Percentiles rank a stretch among this genome's conserved stretches.
These are phyloP conservation scores for Chrysopilus asiliformis DNA, from an alignment of 2,888 invertebrate genomes.

Conservation along the genomic window DNA sequence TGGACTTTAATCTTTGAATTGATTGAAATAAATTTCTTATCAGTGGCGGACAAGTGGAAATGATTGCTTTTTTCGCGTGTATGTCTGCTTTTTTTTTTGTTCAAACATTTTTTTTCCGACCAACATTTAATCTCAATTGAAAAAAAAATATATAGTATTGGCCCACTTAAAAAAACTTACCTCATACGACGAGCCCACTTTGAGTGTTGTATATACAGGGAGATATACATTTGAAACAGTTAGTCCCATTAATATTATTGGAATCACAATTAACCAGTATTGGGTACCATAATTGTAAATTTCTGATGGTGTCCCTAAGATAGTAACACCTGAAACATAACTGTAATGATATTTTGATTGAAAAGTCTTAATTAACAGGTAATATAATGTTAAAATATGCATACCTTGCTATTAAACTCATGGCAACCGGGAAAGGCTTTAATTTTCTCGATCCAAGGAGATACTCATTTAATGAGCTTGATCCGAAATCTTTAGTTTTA, in stretches of 20 bases:
- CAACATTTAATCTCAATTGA: too few species aligned
- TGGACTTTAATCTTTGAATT: too few species aligned
- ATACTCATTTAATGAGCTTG: slow-evolving; percentile 53
- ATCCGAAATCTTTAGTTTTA: slow-evolving; percentile 26
- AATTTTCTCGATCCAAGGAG: slow-evolving; percentile 62
- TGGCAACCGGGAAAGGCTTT: slow-evolving; percentile 68
- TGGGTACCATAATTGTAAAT: slow-evolving; percentile 77
- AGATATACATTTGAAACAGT: slow-evolving; percentile 57
- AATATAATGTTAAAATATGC: neutral
- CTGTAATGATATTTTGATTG: slow-evolving; percentile 43
- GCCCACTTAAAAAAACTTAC: slow-evolving; percentile 38
- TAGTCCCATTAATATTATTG: slow-evolving; percentile 53
- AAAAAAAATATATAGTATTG: too few species aligned
- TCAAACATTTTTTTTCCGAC: too few species aligned
- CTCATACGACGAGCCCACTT: slow-evolving; percentile 73
- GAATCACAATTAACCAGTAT: slow-evolving; percentile 62
- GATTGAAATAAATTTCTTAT: too few species aligned
- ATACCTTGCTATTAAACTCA: slow-evolving; percentile 74
- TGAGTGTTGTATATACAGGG: slow-evolving; percentile 64
- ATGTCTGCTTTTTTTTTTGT: too few species aligned
- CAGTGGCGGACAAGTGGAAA: too few species aligned
- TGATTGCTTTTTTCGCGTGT: too few species aligned
- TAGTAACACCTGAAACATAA: slow-evolving; percentile 78
- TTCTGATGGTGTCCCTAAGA: slow-evolving; percentile 76
- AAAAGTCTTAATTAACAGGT: neutral